Evolutionary conservation across 2,113 vertebrate species (phyloP).

Genomic region (Odontophorus gujanensis): DNA sequence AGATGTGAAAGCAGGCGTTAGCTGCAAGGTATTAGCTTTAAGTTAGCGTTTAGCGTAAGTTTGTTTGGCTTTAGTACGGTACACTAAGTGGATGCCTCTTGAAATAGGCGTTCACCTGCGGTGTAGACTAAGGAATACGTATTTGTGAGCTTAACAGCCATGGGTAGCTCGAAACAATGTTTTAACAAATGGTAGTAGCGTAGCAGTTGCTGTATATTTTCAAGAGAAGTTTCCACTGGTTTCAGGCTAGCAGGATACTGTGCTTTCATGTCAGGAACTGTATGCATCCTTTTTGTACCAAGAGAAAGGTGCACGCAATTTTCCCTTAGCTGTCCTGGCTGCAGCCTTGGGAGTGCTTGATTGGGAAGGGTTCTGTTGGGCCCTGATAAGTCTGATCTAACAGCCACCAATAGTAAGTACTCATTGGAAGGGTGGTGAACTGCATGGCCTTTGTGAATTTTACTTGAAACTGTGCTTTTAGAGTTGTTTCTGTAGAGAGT

Average conservation of each 20-base stretch:
- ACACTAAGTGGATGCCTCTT: background rate
- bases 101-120: background rate
- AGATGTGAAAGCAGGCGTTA: background rate
- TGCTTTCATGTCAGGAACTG: background rate
- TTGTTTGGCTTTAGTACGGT: too few species aligned
- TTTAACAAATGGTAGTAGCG: background rate
- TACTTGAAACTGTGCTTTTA: background rate
- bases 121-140: background rate
- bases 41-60: background rate
- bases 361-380: too few species aligned
- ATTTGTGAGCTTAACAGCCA: background rate
- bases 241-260: background rate
- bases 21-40: background rate
- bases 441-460: background rate
- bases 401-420: background rate
- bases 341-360: background rate
- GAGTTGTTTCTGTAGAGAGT: background rate
- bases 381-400: background rate
- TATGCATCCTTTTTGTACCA: rapidly evolving
- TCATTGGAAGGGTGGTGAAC: background rate
- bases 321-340: background rate
- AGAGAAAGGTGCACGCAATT: background rate
- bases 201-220: background rate
- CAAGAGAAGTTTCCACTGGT: background rate
- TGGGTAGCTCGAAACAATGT: rapidly evolving